These are phyloP conservation scores for Scortum barcoo DNA, from an alignment of 2,113 vertebrate genomes.

Conservation along the genomic window DNA sequence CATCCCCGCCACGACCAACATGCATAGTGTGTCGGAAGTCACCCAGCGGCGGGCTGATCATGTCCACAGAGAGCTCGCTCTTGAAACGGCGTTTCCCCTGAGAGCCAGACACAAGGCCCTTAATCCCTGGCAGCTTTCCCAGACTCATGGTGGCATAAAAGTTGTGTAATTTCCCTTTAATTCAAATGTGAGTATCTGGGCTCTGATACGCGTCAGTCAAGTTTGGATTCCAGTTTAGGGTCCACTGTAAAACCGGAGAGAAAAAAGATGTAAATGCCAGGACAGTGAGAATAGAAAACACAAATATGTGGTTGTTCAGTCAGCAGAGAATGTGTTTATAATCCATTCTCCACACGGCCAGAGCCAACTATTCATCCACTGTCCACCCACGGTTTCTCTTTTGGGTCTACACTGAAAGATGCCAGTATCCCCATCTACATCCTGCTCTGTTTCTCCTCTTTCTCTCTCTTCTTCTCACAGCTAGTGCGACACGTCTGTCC, in stretches of 20 bases:
- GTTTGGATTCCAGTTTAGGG: slow-evolving; percentile 28
- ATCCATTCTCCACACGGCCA: slow-evolving; percentile 61
- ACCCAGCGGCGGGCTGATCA: slow-evolving; percentile 94
- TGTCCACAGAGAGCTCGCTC: slow-evolving; percentile 91
- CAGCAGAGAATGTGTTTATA: slow-evolving; percentile 63
- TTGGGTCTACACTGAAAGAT: slow-evolving; percentile 17
- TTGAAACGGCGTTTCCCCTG: slow-evolving; percentile 89
- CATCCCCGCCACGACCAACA: slow-evolving; percentile 92
- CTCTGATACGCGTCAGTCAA: slow-evolving; percentile 48
- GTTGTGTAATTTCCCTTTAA: slow-evolving; percentile 42
- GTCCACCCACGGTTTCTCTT: neutral
- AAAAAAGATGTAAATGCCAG: slow-evolving; percentile 15
- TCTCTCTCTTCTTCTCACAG: neutral
- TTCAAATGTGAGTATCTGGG: neutral
- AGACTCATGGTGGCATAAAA: slow-evolving; percentile 87
- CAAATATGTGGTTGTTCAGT: slow-evolving; percentile 52
- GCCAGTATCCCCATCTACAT: slow-evolving; percentile 1
- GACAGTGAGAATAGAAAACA: slow-evolving; percentile 44
- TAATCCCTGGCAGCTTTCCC: slow-evolving; percentile 90
- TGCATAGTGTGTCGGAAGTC: slow-evolving; percentile 99
- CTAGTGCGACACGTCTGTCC: slow-evolving; percentile 12
- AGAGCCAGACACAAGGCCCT: slow-evolving; percentile 89
- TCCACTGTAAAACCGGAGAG: slow-evolving; percentile 60
- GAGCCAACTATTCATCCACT: slow-evolving; percentile 44
- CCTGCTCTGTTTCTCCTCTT: neutral